Evolutionary conservation across 1,140 invertebrate species (phyloP).

Genomic region (Nylanderia fulva): DNA sequence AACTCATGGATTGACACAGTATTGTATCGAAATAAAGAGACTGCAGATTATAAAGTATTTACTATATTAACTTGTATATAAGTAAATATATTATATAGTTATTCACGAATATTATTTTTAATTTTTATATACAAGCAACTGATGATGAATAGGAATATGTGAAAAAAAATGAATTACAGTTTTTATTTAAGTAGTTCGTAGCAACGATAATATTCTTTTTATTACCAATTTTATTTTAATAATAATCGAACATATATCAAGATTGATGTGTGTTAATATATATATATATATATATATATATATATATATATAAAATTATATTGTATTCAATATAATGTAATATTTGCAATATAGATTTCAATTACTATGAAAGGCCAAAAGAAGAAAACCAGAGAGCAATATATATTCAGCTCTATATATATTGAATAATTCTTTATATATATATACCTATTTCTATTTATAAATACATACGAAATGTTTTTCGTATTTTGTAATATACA

Average conservation of each 20-base stretch:
- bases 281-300: too few relatives aligned
- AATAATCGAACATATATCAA: conserved; percentile 26
- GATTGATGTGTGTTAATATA: conserved; percentile 25
- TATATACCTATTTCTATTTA: conserved; percentile 35
- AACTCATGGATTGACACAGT: conserved; percentile 72
- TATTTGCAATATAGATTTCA: conserved; percentile 31
- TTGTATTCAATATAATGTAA: conserved; percentile 5
- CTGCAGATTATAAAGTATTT: conserved; percentile 78
- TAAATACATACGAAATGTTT: conserved; percentile 47
- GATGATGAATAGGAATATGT: conserved; percentile 36
- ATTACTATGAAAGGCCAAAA: conserved; percentile 54
- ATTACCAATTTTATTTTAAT: conserved; percentile 29
- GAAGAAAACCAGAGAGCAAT: conserved; percentile 22
- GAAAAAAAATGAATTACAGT: conserved; percentile 67
- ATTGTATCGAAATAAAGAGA: conserved; percentile 79
- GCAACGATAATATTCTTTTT: conserved; percentile 38
- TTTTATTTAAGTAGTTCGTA: conserved; percentile 43
- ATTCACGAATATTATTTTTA: conserved; percentile 69
- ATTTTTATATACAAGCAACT: conserved; percentile 66
- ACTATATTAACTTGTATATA: conserved; percentile 75
- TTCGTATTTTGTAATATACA: conserved; percentile 55
- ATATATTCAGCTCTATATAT: conserved; percentile 27
- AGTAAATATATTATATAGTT: conserved; percentile 74
- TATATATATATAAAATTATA: too few relatives aligned
- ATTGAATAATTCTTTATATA: conserved; percentile 30